phyloP scores from a whole-genome alignment of 1,140 invertebrate species.

The Lutraria rhynchaena region DNA sequence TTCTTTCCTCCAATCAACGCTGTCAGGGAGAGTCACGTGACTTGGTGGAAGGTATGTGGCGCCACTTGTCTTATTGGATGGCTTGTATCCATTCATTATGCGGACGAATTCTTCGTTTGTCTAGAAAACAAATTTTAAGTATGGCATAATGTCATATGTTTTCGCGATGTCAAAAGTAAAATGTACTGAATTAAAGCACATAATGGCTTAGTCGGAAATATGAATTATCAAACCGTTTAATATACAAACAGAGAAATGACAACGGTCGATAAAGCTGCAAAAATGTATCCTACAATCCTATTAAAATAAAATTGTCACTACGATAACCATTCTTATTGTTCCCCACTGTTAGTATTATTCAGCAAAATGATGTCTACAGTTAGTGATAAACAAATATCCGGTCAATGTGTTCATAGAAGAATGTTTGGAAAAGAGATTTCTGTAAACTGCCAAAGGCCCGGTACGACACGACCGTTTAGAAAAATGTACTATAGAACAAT shows the following conservation, averaged over 20 bases:
- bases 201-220: not conserved
- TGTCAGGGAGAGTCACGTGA: conserved; percentile 61
- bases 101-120: conserved; percentile 70
- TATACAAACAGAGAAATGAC: not conserved
- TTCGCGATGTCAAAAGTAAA: not conserved
- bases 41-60: conserved; percentile 51
- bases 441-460: too few relatives aligned
- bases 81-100: conserved; percentile 69
- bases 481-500: too few relatives aligned
- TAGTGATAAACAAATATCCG: too few relatives aligned
- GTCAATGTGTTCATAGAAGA: too few relatives aligned
- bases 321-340: too few relatives aligned
- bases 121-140: conserved; percentile 53
- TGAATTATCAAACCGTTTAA: not conserved
- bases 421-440: too few relatives aligned
- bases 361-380: too few relatives aligned
- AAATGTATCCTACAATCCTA: not conserved
- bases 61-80: not conserved
- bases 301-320: too few relatives aligned
- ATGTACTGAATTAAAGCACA: not conserved
- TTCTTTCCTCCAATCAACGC: conserved; percentile 76
- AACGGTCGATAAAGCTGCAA: not conserved
- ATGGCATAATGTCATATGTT: not conserved
- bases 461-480: too few relatives aligned
- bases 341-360: too few relatives aligned